phyloP scores from a whole-genome alignment of 2,113 vertebrate genomes.

The Grallaria varia region DNA sequence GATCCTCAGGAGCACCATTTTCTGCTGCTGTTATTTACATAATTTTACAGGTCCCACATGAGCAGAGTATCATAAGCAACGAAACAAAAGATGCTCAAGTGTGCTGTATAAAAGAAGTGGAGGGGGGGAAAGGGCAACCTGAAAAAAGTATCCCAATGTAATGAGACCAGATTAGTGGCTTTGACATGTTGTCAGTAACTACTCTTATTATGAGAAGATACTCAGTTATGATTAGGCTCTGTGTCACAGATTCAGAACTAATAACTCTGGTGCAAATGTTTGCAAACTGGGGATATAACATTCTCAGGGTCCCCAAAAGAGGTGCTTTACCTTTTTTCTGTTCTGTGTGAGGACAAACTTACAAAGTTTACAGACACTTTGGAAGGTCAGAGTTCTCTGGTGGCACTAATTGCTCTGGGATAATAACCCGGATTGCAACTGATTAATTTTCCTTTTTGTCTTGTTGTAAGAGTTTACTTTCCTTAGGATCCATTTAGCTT shows the following conservation, averaged over 20 bases:
- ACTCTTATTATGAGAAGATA: not conserved
- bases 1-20: not conserved
- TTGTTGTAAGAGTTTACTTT: not conserved
- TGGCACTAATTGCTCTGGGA: not conserved
- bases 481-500: not conserved
- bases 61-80: not conserved
- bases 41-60: not conserved
- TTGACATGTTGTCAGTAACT: not conserved
- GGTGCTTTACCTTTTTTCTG: not conserved
- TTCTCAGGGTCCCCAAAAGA: not conserved
- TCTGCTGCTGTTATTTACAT: not conserved
- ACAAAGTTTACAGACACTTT: not conserved
- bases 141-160: not conserved
- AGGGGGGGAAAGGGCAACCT: not conserved
- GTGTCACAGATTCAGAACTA: not conserved
- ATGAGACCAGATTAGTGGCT: not conserved
- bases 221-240: not conserved
- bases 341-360: not conserved
- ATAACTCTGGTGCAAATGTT: not conserved
- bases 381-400: not conserved
- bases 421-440: not conserved
- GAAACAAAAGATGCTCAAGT: not conserved
- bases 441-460: not conserved
- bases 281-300: not conserved
- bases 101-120: not conserved